phyloP scores from a whole-genome alignment of 2,113 vertebrate genomes.

The Sardina pilchardus region DNA sequence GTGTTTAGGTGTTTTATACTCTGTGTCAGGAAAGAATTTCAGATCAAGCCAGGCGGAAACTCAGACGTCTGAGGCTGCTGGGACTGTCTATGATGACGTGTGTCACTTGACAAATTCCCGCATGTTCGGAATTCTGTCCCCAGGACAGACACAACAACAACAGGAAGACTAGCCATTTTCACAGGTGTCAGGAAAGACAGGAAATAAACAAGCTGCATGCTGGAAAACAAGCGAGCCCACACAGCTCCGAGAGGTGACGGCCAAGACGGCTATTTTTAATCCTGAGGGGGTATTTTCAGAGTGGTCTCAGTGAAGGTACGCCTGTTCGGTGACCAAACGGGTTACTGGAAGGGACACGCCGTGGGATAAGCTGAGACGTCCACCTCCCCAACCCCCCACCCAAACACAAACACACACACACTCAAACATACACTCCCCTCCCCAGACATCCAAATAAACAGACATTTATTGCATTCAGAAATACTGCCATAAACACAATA shows the following conservation, averaged over 20 bases:
- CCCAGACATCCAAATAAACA: background rate
- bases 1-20: slow-evolving; percentile 38
- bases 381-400: background rate
- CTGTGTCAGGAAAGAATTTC: slow-evolving; percentile 42
- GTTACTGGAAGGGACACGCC: background rate
- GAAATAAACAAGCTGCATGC: slow-evolving; percentile 78
- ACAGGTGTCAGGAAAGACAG: slow-evolving; percentile 95
- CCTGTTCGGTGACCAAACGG: background rate
- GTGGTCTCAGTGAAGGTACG: slow-evolving; percentile 14
- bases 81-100: slow-evolving; percentile 36
- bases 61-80: slow-evolving; percentile 36
- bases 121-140: slow-evolving; percentile 82
- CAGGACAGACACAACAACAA: slow-evolving; percentile 92
- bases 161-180: slow-evolving; percentile 91
- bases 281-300: slow-evolving; percentile 48
- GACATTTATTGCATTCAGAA: background rate
- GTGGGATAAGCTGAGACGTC: background rate
- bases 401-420: background rate
- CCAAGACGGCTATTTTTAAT: slow-evolving; percentile 66
- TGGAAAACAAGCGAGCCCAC: slow-evolving; percentile 69
- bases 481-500: background rate
- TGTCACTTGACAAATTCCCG: slow-evolving; percentile 69
- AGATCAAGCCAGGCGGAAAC: slow-evolving; percentile 47
- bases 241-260: slow-evolving; percentile 67
- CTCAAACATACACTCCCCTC: background rate